Percentiles rank a stretch among this genome's conserved stretches.
Evolutionary conservation across 2,113 vertebrate species (phyloP).

Genomic region (Oncorhynchus tshawytscha): DNA sequence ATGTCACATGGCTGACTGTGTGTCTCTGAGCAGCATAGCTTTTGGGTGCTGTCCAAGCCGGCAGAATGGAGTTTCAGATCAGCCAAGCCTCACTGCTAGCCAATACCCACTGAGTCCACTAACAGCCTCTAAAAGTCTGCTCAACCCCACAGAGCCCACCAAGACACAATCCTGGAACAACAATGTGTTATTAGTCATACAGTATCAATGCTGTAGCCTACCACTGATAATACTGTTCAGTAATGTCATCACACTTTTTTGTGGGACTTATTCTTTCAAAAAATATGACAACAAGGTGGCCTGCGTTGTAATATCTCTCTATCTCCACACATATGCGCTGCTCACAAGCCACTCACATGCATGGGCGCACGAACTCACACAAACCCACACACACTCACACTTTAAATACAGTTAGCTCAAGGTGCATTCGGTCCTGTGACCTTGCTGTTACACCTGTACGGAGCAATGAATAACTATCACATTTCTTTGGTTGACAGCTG

Average conservation of each 20-base stretch:
- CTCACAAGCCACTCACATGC: background rate
- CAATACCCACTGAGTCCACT: slow-evolving; percentile 27
- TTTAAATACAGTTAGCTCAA: slow-evolving; percentile 72
- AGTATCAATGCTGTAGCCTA: background rate
- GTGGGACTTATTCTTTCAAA: too few relatives aligned
- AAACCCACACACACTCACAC: slow-evolving; percentile 5
- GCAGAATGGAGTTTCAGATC: slow-evolving; percentile 27
- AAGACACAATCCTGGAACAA: slow-evolving; percentile 4
- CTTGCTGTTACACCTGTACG: slow-evolving; percentile 70
- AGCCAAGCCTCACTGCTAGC: slow-evolving; percentile 23
- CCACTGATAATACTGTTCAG: background rate
- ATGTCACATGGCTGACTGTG: slow-evolving; percentile 31
- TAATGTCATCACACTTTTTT: background rate
- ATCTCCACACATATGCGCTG: background rate
- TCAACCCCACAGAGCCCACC: slow-evolving; percentile 23
- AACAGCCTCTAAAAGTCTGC: slow-evolving; percentile 36
- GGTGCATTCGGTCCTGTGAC: slow-evolving; percentile 73
- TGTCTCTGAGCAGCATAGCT: slow-evolving; percentile 8
- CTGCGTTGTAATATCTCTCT: background rate
- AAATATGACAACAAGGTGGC: background rate
- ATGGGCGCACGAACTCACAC: too few relatives aligned
- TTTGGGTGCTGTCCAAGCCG: slow-evolving; percentile 39
- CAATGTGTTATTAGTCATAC: background rate
- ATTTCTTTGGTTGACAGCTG: slow-evolving; percentile 81
- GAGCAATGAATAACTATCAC: slow-evolving; percentile 81